phyloP scores from a whole-genome alignment of 2,113 vertebrate species.

The Eolophus roseicapilla region DNA sequence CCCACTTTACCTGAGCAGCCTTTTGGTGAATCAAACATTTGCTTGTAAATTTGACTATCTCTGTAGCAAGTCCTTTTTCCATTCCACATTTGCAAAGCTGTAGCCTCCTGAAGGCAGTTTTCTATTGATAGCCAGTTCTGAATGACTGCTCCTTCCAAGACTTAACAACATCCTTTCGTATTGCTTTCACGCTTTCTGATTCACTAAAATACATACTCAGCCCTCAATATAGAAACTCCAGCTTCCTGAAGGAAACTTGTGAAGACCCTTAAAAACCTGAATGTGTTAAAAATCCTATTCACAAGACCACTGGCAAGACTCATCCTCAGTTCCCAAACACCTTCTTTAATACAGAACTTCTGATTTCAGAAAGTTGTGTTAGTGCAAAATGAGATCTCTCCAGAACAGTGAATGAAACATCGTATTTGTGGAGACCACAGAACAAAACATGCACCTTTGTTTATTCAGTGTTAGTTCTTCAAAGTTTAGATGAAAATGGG shows the following conservation, averaged over 20 bases:
- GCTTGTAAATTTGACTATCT: not conserved
- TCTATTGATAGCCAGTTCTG: not conserved
- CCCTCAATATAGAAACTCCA: not conserved
- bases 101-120: not conserved
- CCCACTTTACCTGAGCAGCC: not conserved
- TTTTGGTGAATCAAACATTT: not conserved
- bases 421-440: not conserved
- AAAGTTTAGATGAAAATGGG: not conserved
- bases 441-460: not conserved
- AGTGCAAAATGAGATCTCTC: not conserved
- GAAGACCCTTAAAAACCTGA: not conserved
- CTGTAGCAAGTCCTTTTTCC: not conserved
- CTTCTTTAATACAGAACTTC: not conserved
- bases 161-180: not conserved
- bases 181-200: not conserved
- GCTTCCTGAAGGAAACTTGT: not conserved
- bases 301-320: not conserved
- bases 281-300: not conserved
- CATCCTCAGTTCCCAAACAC: not conserved
- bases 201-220: conserved; percentile 21
- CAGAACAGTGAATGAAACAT: not conserved
- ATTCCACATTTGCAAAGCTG: not conserved
- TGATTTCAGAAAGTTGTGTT: not conserved
- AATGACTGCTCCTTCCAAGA: not conserved
- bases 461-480: not conserved